phyloP scores from a whole-genome alignment of 2,797 vertebrate genomes.

The Chiroxiphia lanceolata region DNA sequence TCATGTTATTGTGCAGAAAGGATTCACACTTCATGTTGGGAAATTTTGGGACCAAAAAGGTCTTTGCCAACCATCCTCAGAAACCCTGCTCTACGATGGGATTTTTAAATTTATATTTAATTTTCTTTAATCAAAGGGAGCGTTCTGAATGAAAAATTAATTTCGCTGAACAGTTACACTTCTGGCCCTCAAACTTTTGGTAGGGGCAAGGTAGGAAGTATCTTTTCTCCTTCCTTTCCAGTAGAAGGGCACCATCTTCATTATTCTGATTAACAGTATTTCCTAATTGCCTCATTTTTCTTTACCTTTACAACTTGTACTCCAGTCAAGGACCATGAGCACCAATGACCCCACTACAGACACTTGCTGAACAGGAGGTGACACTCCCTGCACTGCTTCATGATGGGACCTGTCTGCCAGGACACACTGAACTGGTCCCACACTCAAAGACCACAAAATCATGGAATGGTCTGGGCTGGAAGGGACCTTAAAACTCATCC shows the following conservation, averaged over 20 bases:
- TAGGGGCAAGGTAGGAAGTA: neutral
- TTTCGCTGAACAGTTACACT: neutral
- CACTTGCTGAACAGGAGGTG: neutral
- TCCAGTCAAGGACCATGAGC: neutral
- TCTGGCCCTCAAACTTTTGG: neutral
- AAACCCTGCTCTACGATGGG: neutral
- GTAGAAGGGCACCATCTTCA: neutral
- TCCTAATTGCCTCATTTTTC: neutral
- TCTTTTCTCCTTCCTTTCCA: too few species aligned
- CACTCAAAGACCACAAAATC: neutral
- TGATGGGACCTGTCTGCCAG: neutral
- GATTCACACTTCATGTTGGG: neutral
- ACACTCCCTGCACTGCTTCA: neutral
- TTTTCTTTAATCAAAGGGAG: constrained; percentile 1
- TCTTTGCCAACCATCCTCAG: neutral
- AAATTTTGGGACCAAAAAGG: constrained; percentile 46
- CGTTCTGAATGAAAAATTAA: neutral
- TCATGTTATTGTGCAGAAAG: constrained; percentile 22
- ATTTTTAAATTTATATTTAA: neutral
- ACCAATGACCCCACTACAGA: neutral
- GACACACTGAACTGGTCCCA: neutral
- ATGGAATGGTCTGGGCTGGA: fast-evolving
- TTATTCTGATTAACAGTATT: neutral
- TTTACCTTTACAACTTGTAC: neutral
- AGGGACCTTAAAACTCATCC: neutral